Conservation (phyloP, 2,113 vertebrate species). For the Ondatra zibethicus region DNA sequence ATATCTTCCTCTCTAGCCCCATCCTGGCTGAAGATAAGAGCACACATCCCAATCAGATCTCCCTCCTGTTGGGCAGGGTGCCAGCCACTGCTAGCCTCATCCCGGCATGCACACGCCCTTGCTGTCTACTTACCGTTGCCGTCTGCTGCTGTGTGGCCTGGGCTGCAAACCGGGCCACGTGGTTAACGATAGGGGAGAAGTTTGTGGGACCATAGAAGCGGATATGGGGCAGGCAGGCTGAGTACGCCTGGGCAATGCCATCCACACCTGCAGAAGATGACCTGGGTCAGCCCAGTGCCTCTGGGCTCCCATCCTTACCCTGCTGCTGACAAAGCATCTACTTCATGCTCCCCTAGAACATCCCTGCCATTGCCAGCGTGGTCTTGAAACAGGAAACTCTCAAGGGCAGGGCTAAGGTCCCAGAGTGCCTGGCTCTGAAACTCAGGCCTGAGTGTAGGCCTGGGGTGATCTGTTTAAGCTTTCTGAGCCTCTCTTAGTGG, state of each 20-base stretch:
- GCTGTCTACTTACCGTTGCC: conserved; percentile 89
- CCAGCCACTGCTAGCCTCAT: neutral
- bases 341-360: neutral
- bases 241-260: conserved; percentile 97
- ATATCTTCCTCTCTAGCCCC: no score
- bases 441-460: neutral
- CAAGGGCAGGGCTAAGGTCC: neutral
- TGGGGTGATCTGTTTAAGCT: neutral
- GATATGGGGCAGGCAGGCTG: conserved; percentile 95
- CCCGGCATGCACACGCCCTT: rapidly evolving
- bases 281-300: neutral
- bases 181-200: conserved; percentile 97
- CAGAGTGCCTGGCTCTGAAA: neutral
- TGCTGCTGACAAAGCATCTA: neutral
- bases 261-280: conserved; percentile 91
- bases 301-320: neutral
- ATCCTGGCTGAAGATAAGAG: rapidly evolving
- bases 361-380: neutral
- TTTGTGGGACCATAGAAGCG: conserved; percentile 99
- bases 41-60: neutral
- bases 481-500: neutral
- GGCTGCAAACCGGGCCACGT: conserved; percentile 95
- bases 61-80: neutral
- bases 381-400: neutral
- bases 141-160: conserved; percentile 95